phyloP scores from a whole-genome alignment of 2,797 vertebrate genomes.

The Alosa sapidissima region DNA sequence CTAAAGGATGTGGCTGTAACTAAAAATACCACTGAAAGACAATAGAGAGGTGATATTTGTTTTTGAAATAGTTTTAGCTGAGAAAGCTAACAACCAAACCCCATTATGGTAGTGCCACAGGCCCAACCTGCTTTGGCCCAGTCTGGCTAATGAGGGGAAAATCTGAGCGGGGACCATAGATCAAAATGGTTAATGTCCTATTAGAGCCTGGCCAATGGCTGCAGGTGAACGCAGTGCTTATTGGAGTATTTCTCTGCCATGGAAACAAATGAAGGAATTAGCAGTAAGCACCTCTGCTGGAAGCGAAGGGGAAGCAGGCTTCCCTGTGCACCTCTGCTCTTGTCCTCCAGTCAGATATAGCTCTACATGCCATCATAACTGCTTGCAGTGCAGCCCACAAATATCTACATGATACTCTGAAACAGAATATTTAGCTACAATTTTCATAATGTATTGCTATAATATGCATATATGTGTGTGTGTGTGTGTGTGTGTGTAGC shows the following conservation, averaged over 20 bases:
- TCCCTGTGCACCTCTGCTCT: constrained; percentile 35
- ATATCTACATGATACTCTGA: not conserved
- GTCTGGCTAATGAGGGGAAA: constrained; percentile 61
- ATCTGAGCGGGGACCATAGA: constrained; percentile 61
- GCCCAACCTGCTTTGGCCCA: constrained; percentile 43
- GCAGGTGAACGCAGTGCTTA: constrained; percentile 65
- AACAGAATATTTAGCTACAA: not conserved
- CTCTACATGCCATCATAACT: constrained; percentile 37
- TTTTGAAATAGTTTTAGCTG: constrained; percentile 5
- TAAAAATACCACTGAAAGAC: not conserved
- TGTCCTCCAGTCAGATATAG: constrained; percentile 60
- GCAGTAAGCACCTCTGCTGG: constrained; percentile 63
- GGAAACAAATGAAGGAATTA: constrained; percentile 71
- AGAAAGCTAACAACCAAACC: constrained; percentile 28
- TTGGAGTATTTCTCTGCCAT: constrained; percentile 45
- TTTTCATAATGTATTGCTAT: not conserved
- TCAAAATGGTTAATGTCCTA: constrained; percentile 69
- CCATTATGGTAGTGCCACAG: constrained; percentile 43
- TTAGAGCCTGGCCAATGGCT: constrained; percentile 58
- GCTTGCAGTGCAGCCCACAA: constrained; percentile 38
- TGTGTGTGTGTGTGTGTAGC: not conserved
- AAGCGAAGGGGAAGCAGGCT: constrained; percentile 27
- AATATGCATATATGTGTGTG: not conserved
- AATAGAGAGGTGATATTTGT: constrained; percentile 15
- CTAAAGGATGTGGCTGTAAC: not conserved